phyloP scores from a whole-genome alignment of 2,797 vertebrate genomes.

The Dendrocincla tyrannina region DNA sequence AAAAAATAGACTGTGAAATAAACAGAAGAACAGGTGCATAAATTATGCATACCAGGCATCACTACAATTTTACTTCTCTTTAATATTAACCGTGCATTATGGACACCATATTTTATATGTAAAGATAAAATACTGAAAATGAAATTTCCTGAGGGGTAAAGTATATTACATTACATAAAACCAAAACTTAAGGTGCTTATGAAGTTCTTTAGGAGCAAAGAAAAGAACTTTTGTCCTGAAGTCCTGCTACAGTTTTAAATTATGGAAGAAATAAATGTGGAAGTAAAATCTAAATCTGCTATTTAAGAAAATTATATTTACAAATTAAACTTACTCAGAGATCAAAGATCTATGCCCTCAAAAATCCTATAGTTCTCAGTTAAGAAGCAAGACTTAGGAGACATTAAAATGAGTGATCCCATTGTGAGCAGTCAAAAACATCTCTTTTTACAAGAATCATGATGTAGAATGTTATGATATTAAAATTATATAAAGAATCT shows the following conservation, averaged over 20 bases:
- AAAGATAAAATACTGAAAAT: slow-evolving; percentile 65
- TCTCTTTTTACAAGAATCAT: background rate
- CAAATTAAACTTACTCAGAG: slow-evolving; percentile 33
- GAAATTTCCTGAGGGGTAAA: slow-evolving; percentile 63
- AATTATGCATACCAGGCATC: slow-evolving; percentile 52
- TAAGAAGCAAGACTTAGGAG: slow-evolving; percentile 53
- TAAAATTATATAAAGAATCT: background rate
- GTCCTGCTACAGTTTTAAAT: slow-evolving; percentile 19
- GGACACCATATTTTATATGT: slow-evolving; percentile 16
- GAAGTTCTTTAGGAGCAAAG: slow-evolving; percentile 39
- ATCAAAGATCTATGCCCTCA: slow-evolving; percentile 32
- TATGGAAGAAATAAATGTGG: slow-evolving; percentile 17
- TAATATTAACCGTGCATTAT: slow-evolving; percentile 21
- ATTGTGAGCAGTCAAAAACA: background rate
- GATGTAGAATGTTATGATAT: background rate
- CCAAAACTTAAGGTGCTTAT: slow-evolving; percentile 17
- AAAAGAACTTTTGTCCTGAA: background rate
- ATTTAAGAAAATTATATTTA: slow-evolving; percentile 61
- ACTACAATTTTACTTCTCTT: slow-evolving; percentile 47
- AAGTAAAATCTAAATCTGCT: slow-evolving; percentile 43
- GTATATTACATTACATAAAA: slow-evolving; percentile 26
- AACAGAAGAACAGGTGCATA: slow-evolving; percentile 47
- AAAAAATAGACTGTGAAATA: slow-evolving; percentile 60
- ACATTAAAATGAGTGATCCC: slow-evolving; percentile 42
- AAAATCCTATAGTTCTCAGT: slow-evolving; percentile 41